phyloP scores from a whole-genome alignment of 2,113 vertebrate genomes.

The Butorides virescens region DNA sequence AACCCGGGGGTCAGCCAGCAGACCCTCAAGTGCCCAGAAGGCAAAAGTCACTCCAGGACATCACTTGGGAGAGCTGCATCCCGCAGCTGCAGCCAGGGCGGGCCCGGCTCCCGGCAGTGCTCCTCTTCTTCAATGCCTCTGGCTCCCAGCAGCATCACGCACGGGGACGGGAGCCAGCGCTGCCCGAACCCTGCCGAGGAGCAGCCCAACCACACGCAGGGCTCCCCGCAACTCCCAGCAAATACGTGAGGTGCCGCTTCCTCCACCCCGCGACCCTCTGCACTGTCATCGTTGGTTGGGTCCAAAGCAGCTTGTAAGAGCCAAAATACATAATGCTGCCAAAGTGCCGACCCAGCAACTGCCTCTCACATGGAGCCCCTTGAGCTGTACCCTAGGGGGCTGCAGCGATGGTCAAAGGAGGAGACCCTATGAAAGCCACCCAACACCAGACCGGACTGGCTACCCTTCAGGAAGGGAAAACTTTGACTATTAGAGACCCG shows the following conservation, averaged over 20 bases:
- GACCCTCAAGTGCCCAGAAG: not conserved
- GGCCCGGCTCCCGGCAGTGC: not conserved
- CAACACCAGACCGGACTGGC: not conserved
- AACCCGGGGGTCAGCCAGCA: not conserved
- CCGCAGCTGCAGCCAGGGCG: not conserved
- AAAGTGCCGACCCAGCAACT: not conserved
- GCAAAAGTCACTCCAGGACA: not conserved
- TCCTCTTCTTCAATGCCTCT: not conserved
- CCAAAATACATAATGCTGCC: not conserved
- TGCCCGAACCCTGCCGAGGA: not conserved
- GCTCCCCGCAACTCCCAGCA: not conserved
- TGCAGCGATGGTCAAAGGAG: not conserved
- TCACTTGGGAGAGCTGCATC: not conserved
- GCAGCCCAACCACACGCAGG: not conserved
- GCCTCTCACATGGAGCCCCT: not conserved
- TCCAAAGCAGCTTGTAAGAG: not conserved
- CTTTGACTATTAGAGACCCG: not conserved
- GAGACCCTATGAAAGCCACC: not conserved
- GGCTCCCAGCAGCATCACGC: not conserved
- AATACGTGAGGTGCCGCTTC: not conserved
- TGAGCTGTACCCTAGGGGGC: not conserved
- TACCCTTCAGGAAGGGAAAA: not conserved
- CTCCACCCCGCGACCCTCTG: rapidly evolving
- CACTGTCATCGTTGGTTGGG: not conserved
- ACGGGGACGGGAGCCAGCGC: not conserved